Evolutionary conservation across 2,113 vertebrate genomes (phyloP), one percentile per base, ranked within the genome.

Genomic region (Cochlearius cochlearius): DNA sequence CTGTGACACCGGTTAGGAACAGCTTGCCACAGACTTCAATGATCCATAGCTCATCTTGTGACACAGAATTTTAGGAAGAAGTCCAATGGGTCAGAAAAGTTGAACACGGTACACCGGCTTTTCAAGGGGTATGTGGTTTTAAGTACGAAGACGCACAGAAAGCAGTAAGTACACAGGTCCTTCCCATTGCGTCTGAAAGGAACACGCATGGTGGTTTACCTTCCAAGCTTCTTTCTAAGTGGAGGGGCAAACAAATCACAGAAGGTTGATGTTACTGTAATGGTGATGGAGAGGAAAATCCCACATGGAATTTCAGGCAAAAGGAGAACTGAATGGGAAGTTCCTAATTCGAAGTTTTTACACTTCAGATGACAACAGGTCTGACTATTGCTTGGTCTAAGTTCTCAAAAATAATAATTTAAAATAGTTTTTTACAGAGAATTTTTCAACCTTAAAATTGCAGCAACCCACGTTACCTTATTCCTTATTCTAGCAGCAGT

Each of bases 21-120:
- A 0, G 0, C 26, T 55, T 69, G 27, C 26, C 52, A 22, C 23
- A 62, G 20, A 47, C 11, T 59, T 30, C 9, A 6, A 50, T 0
- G 1, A 34, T 5, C 9, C 18, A 5, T 7, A 6, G 11, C 32
- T 50, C 38, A 11, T 25, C 12, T 36, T 6, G 9, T 3, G 21
- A 41, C 27, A 73, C 1, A 0, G 3, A 55, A 43, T 18, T 45
- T 58, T 27, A 49, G 21, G 10, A 36, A 36, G 12, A 55, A 14
- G 11, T 20, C 14, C 12, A 19, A 4, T 8, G 27, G 41, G 20
- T 60, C 27, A 55, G 20, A 15, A 12, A 11, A 60, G 56, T 11
- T 25, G 12, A 55, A 38, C 4, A 3, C 1, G 3, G 4, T 10
- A 11, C 25, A 11, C 8, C 20, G 66, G 62, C 36, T 58, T 45